These are phyloP conservation scores for Periophthalmus modestus DNA, from an alignment of 2,113 vertebrate genomes.

Conservation along the genomic window DNA sequence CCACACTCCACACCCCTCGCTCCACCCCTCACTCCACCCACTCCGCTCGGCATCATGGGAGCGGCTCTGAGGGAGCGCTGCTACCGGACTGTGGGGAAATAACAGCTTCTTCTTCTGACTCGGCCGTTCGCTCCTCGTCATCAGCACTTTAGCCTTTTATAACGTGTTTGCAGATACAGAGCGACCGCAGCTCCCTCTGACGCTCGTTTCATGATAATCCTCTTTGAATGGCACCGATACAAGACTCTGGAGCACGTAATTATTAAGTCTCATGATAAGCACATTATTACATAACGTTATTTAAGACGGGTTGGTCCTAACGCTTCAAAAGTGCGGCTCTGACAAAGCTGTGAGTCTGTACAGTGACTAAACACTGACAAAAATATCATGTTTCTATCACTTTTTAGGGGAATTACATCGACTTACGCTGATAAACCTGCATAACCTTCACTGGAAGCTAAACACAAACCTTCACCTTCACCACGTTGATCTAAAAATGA, in stretches of 20 bases:
- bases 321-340: not conserved
- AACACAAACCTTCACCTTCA: too few relatives aligned
- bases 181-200: slow-evolving; percentile 30
- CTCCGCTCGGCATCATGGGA: slow-evolving; percentile 20
- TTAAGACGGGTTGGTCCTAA: not conserved
- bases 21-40: slow-evolving; percentile 16
- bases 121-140: slow-evolving; percentile 53
- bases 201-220: slow-evolving; percentile 56
- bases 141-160: slow-evolving; percentile 66
- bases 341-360: not conserved
- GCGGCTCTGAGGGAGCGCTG: slow-evolving; percentile 28
- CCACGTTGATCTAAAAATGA: too few relatives aligned
- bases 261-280: slow-evolving; percentile 7
- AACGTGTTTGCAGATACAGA: slow-evolving; percentile 41
- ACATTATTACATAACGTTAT: slow-evolving; percentile 3
- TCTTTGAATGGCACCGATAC: slow-evolving; percentile 46
- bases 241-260: slow-evolving; percentile 30
- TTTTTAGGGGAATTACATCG: too few relatives aligned
- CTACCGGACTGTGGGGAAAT: slow-evolving; percentile 65
- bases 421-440: too few relatives aligned
- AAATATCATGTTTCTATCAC: not conserved
- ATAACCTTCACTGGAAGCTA: too few relatives aligned
- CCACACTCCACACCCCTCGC: not conserved
- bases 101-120: slow-evolving; percentile 53
- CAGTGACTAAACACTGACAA: not conserved